Base-by-base conservation (phyloP, 1,140 invertebrate species). In the Vollenhovia emeryi region DNA sequence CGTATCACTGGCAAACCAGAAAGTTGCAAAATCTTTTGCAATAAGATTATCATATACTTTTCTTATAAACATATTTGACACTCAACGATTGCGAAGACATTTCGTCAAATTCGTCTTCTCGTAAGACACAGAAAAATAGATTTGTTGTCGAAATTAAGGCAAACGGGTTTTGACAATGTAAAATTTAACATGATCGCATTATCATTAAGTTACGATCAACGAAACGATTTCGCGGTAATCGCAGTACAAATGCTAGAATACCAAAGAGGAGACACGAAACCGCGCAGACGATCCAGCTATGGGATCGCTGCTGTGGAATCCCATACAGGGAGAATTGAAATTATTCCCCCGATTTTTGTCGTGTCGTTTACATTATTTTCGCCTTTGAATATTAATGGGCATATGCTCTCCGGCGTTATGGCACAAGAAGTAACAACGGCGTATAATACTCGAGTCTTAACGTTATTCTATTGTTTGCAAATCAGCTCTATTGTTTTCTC, bases 391-490 rank as follows among this genome's bases (percentile, higher is more conserved):
- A 95, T 95, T 95, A 95, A 95, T 95, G 94, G 94, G 93, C 94
- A 95, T 95, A 95, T 95, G 94, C 93, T 93, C 92, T 92, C 91
- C 92, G 91, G 93, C 93, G 93, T 95, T 94, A 94, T 94, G 93
- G 93, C 93, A 93, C 91, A 93, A 92, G 91, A 93, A 94, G 92
- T 93, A 94, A 94, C 93, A 94, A 94, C 92, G 91, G 92, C 94
- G 93, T 95, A 95, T 95, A 95, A 94, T 95, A 94, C 94, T 93
- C 91, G 93, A 93, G 92, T 94, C 93, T 94, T 94, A 95, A 95
- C 94, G 94, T 95, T 95, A 95, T 95, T 95, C 94, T 95, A 95
- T 95, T 95, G 94, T 95, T 95, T 95, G 94, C 94, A 95, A 95
- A 95, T 95, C 94, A 95, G 94, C 93, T 94, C 94, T 95, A 95